Conservation (phyloP, 2,888 invertebrate species). For the Archaeoteleia sp. region DNA sequence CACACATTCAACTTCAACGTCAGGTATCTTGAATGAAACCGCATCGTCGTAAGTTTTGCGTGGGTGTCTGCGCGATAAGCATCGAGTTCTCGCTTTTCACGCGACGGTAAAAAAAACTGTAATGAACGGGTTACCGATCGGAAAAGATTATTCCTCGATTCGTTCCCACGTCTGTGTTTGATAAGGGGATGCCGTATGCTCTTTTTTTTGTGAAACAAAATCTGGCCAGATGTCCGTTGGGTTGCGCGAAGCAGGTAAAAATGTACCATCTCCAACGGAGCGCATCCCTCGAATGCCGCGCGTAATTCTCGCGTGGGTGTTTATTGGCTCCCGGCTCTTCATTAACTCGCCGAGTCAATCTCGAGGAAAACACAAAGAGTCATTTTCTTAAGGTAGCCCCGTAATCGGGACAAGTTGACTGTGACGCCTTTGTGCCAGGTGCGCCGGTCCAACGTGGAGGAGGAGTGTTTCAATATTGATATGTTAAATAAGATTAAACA, state of each 20-base stretch:
- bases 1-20: conserved; percentile 19
- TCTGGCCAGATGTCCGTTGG: conserved; percentile 73
- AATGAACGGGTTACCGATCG: conserved; percentile 39
- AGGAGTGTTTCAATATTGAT: no score
- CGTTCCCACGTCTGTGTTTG: conserved; percentile 51
- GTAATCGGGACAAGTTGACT: background rate
- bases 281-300: conserved; percentile 5
- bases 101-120: conserved; percentile 19
- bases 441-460: no score
- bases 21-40: conserved; percentile 16
- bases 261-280: conserved; percentile 19
- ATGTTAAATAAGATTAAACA: no score
- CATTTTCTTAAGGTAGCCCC: background rate
- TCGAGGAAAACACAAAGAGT: conserved; percentile 1
- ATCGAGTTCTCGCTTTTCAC: conserved; percentile 27
- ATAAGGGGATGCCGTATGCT: conserved; percentile 51
- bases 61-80: conserved; percentile 30
- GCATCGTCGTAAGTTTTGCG: conserved; percentile 3
- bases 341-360: conserved; percentile 71
- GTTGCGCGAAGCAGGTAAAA: conserved; percentile 48
- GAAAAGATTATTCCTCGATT: conserved; percentile 18
- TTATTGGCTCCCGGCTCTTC: conserved; percentile 59
- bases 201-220: conserved; percentile 71
- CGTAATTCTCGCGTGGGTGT: conserved; percentile 62
- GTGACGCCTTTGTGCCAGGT: no score